These are phyloP conservation scores for Montipora foliosa DNA, from an alignment of 64 coral and sea anemone genomes.

Conservation along the genomic window DNA sequence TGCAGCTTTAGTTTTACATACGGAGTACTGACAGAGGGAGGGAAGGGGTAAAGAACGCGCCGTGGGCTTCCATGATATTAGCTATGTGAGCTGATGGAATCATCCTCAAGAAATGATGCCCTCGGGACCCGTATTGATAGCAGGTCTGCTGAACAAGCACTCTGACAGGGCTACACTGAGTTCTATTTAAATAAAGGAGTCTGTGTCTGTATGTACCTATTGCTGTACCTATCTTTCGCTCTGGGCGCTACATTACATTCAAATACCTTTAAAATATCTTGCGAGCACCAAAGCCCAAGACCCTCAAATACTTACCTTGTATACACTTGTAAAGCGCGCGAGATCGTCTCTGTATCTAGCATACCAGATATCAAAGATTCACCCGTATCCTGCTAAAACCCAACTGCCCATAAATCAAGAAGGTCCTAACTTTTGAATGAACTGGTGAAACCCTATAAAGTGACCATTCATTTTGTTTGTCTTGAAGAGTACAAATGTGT, in stretches of 20 bases:
- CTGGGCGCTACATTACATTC: not conserved
- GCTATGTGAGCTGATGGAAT: not conserved
- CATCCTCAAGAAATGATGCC: not conserved
- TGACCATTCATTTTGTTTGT: not conserved
- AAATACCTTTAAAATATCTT: not conserved
- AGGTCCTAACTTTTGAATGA: not conserved
- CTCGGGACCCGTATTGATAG: not conserved
- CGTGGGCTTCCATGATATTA: not conserved
- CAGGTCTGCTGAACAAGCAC: conserved; percentile 1
- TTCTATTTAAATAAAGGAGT: not conserved
- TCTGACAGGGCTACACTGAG: conserved; percentile 6
- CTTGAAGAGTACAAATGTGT: not conserved
- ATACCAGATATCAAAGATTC: too few species aligned
- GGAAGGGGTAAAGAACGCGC: conserved; percentile 1
- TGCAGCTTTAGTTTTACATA: too few species aligned
- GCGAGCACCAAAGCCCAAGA: too few species aligned
- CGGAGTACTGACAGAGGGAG: too few species aligned
- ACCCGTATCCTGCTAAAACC: not conserved
- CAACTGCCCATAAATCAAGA: not conserved
- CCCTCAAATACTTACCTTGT: too few species aligned
- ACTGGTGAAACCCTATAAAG: not conserved
- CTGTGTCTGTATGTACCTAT: not conserved
- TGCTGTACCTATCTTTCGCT: not conserved
- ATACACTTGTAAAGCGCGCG: too few species aligned
- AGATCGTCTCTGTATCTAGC: too few species aligned